Evolutionary conservation across 2,888 invertebrate genomes (phyloP).

Genomic region (Nasonia oneida): DNA sequence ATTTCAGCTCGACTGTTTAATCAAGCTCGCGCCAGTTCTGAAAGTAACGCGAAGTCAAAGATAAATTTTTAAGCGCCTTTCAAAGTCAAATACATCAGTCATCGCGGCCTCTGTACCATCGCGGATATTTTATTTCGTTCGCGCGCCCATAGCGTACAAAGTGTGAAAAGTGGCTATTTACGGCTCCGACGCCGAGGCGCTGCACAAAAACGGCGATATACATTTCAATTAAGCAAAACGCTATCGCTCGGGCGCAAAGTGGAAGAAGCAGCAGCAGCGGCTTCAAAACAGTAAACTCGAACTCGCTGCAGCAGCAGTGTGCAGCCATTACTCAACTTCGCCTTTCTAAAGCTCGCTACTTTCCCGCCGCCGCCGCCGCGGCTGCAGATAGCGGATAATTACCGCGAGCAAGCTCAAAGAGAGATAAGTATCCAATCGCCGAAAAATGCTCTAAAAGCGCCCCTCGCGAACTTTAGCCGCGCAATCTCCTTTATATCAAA

Average conservation of each 20-base stretch:
- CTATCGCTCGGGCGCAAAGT: conserved; percentile 19
- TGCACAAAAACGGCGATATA: conserved; percentile 15
- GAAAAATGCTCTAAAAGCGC: conserved; percentile 57
- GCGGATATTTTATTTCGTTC: neutral
- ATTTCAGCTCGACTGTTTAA: neutral
- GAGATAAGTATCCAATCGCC: conserved; percentile 62
- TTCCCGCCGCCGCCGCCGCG: no score
- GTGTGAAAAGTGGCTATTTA: neutral
- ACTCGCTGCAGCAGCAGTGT: conserved; percentile 1
- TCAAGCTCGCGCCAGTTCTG: neutral
- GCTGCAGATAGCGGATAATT: conserved; percentile 60
- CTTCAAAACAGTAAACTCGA: conserved; percentile 57
- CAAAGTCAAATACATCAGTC: conserved; percentile 17
- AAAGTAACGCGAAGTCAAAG: neutral
- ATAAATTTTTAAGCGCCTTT: conserved; percentile 11
- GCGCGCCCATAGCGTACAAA: neutral
- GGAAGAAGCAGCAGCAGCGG: neutral
- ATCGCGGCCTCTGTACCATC: neutral
- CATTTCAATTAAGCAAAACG: conserved; percentile 57
- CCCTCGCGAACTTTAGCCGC: conserved; percentile 16
- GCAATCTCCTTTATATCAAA: conserved; percentile 47
- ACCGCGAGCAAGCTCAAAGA: conserved; percentile 55
- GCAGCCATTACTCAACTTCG: conserved; percentile 54
- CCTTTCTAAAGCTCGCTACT: conserved; percentile 24
- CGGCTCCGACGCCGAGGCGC: neutral